Evolutionary conservation across 2,888 invertebrate genomes (phyloP), one percentile per base, ranked within the genome.

Genomic region (Ectemnius continuus): DNA sequence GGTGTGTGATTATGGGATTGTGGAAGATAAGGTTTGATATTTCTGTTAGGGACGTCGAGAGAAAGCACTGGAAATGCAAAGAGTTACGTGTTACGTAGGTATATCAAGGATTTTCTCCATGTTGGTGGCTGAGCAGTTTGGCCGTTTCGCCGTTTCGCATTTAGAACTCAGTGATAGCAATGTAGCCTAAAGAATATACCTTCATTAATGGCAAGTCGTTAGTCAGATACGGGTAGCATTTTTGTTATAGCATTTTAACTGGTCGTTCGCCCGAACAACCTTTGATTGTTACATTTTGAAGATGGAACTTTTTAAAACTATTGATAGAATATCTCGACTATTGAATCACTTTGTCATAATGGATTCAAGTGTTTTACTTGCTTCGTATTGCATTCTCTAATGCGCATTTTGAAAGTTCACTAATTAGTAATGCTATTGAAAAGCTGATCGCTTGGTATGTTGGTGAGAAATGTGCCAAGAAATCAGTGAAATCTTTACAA

Each of bases 181-280:
- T 70, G 64, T 67, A 69, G 69, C 62, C 59, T 60, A 52, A 57
- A 57, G 66, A 73, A 60, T 68, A 66, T 71, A 63, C 67, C 76
- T 58, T 74, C 63, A 16, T 59, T 47, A 59, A 62, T 72, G 61
- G n/a, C 47, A 57, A 3, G 46, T 47, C 6, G 48, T 36, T 58
- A 60, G 64, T 76, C 28, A 52, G 52, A 69, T 61, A 72, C 11
- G 59, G 18, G 36, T 71, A 76, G 65, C 28, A 63, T 58, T 71
- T 75, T 64, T 20, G 59, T 73, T 61, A 58, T 26, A 66, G 18
- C 16, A 61, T 70, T 56, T 56, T 28, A 52, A 13, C 61, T 36
- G 60, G n/a, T 66, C 14, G 36, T 61, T 61, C 48, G 61, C 46
- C 16, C 58, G 46, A 56, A 63, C 65, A 1, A 58, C 58, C 28